These are phyloP conservation scores for Prionace glauca DNA, from an alignment of 2,797 vertebrate genomes.

Conservation along the genomic window DNA sequence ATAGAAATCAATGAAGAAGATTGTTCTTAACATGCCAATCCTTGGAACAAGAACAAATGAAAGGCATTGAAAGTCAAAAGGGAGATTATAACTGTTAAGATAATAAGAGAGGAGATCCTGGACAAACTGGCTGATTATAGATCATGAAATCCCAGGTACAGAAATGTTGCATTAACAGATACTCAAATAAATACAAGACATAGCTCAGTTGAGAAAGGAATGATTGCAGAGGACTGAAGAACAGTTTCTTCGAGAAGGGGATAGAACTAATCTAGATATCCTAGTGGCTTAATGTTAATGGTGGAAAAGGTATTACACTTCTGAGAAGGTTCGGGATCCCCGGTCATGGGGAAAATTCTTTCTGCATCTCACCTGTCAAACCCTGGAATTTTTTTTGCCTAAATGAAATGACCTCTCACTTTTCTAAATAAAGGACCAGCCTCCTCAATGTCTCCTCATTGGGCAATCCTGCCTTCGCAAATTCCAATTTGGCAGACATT, in stretches of 20 bases:
- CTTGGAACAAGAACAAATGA: too few species aligned
- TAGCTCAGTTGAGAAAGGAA: not conserved
- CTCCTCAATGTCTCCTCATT: too few species aligned
- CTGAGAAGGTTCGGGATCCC: too few species aligned
- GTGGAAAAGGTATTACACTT: not conserved
- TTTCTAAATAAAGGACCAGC: too few species aligned
- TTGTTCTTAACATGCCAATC: too few species aligned
- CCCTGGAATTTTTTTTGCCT: too few species aligned
- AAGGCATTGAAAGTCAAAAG: not conserved
- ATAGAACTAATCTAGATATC: not conserved
- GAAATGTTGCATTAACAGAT: not conserved
- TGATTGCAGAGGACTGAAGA: not conserved
- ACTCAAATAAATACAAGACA: not conserved
- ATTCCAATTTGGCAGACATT: too few species aligned
- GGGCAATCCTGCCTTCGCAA: too few species aligned
- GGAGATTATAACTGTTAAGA: not conserved
- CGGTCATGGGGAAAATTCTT: too few species aligned
- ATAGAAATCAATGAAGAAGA: too few species aligned
- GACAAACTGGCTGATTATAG: not conserved
- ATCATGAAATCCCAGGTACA: not conserved
- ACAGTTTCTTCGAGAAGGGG: not conserved
- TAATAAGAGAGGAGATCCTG: not conserved
- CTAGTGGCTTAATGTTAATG: not conserved
- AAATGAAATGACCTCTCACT: too few species aligned
- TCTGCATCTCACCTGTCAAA: too few species aligned